Base-by-base conservation (phyloP, 2,888 invertebrate species). In the Magallana nippona region DNA sequence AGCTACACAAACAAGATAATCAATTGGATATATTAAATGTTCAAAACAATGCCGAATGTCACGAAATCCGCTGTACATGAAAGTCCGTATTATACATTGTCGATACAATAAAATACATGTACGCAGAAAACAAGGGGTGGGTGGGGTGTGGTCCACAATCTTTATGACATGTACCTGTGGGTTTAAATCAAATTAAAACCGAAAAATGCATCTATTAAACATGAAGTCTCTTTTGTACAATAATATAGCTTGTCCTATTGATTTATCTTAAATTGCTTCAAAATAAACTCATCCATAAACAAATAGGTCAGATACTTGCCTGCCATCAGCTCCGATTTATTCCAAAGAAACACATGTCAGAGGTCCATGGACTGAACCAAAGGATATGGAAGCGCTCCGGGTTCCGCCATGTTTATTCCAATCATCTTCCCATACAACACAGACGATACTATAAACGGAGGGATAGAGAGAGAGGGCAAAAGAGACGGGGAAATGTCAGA, bases 351-450 rank as follows among this genome's bases (percentile, higher is more conserved):
- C 22, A 71, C 19, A 71, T 22, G 27, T 71, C 71, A 71, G 71
- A 27, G 71, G 71, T 71, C 71, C 71, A 71, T 27, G 27, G 32
- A 27, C 71, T 32, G 71, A 71, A 71, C 71, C 71, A 22, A 27
- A 71, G 71, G 71, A 71, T 71, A 15, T 71, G 71, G 71, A 71
- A 71, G 71, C 71, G 71, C 22, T 71, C 27, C 27, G 17, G 27
- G 27, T 71, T 71, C 71, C 71, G 71, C 71, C 71, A 71, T 71
- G 27, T 71, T 71, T 32, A 71, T 71, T 71, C 71, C 71, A 32
- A 27, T 15, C 27, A 71, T 71, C 15, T 71, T 32, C 27, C 27
- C 71, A 71, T 71, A 71, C 71, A 32, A 71, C 71, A 71, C 71
- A 27, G 71, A 71, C 19, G 32, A 71, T 15, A 71, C 71, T 71